phyloP scores from a whole-genome alignment of 2,797 vertebrate species.

The Simalia tracyae region DNA sequence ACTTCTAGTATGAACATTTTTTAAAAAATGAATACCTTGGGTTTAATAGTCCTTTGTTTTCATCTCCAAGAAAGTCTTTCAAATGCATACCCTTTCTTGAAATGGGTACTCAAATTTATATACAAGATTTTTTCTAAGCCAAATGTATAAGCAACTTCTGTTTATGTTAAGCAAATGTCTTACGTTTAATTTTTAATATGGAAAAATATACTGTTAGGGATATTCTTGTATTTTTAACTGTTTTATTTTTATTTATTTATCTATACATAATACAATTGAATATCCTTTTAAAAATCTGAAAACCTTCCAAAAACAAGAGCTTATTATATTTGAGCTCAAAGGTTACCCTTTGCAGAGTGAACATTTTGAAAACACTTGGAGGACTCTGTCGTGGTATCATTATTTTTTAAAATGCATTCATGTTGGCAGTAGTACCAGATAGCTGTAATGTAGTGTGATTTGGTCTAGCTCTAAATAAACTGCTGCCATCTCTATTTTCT shows the following conservation, averaged over 20 bases:
- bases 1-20: neutral
- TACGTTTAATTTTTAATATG: neutral
- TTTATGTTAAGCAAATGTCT: neutral
- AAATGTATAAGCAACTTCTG: neutral
- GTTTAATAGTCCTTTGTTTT: neutral
- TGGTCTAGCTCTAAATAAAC: slow-evolving; percentile 10
- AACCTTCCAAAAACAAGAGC: slow-evolving; percentile 13
- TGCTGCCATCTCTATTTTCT: neutral
- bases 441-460: neutral
- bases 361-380: slow-evolving; percentile 35
- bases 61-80: neutral
- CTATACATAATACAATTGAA: neutral
- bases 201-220: neutral
- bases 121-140: neutral
- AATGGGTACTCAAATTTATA: neutral
- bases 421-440: neutral
- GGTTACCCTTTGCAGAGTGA: neutral
- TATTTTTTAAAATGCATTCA: slow-evolving; percentile 35
- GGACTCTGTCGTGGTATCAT: slow-evolving; percentile 22
- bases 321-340: neutral
- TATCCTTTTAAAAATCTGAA: neutral
- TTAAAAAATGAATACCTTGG: too few species aligned
- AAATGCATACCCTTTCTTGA: neutral
- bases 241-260: neutral
- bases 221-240: neutral